These are phyloP conservation scores for Phenganax marumi DNA, from an alignment of 92 coral and sea anemone genomes.

Conservation along the genomic window DNA sequence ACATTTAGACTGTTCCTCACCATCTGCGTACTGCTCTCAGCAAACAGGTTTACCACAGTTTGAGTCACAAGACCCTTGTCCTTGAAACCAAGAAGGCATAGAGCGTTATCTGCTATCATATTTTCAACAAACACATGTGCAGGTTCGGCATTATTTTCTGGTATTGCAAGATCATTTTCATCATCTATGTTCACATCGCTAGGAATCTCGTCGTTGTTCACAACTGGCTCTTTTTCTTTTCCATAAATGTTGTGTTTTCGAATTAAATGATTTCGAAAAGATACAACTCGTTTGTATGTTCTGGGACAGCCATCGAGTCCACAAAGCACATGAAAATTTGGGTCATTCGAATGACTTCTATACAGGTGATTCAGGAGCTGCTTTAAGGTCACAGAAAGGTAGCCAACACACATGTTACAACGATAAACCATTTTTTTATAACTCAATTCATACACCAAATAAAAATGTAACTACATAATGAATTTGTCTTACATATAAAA, in stretches of 20 bases:
- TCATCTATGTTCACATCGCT: slow-evolving; percentile 11
- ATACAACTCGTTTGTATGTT: slow-evolving; percentile 52
- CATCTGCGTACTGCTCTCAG: slow-evolving; percentile 49
- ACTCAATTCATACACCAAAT: background rate
- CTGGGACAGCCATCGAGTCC: slow-evolving; percentile 63
- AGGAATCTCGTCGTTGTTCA: background rate
- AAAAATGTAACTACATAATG: slow-evolving; percentile 2
- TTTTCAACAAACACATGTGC: slow-evolving; percentile 25
- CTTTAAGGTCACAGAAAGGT: slow-evolving; percentile 41
- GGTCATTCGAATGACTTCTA: slow-evolving; percentile 51
- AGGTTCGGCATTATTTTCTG: slow-evolving; percentile 10
- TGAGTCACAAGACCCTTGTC: slow-evolving; percentile 62
- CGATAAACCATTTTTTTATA: slow-evolving; percentile 34
- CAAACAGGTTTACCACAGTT: slow-evolving; percentile 50
- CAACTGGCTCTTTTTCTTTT: slow-evolving; percentile 9
- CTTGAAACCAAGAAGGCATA: slow-evolving; percentile 58
- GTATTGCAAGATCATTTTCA: slow-evolving; percentile 13
- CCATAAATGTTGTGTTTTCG: slow-evolving; percentile 57
- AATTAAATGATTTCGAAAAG: slow-evolving; percentile 60
- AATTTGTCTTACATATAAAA: background rate
- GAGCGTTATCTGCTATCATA: slow-evolving; percentile 42
- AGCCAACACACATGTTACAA: slow-evolving; percentile 56
- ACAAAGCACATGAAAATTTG: slow-evolving; percentile 64
- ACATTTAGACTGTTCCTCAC: slow-evolving; percentile 43
- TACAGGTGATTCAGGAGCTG: slow-evolving; percentile 51